Percentiles rank a stretch among this genome's conserved stretches.
phyloP scores from a whole-genome alignment of 1,140 invertebrate genomes.

The Drosophila insularis region DNA sequence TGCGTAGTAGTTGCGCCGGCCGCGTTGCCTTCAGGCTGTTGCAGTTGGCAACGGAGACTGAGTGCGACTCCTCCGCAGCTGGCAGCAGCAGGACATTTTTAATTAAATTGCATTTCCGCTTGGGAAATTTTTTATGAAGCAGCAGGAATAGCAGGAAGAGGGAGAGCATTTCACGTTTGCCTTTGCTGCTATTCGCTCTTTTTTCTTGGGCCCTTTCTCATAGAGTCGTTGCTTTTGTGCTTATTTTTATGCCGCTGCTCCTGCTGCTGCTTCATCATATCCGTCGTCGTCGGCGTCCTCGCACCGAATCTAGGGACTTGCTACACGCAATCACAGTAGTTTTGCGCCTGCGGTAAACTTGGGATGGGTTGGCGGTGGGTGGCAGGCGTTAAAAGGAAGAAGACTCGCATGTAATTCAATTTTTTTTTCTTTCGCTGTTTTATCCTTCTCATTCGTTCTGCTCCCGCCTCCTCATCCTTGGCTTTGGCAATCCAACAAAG shows the following conservation, averaged over 20 bases:
- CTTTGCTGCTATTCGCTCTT: slow-evolving; percentile 9
- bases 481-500: slow-evolving; percentile 64
- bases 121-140: slow-evolving; percentile 80
- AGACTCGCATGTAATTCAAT: slow-evolving; percentile 77
- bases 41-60: slow-evolving; percentile 1
- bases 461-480: not conserved
- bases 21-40: not conserved
- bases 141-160: not conserved
- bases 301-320: slow-evolving; percentile 7
- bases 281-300: slow-evolving; percentile 47
- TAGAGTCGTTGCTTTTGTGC: slow-evolving; percentile 56
- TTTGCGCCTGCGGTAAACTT: slow-evolving; percentile 73
- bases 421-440: slow-evolving; percentile 47
- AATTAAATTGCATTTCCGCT: slow-evolving; percentile 81
- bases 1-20: slow-evolving; percentile 55
- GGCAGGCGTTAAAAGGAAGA: slow-evolving; percentile 35
- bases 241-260: slow-evolving; percentile 65
- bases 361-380: not conserved
- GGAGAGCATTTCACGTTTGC: slow-evolving; percentile 55
- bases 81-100: slow-evolving; percentile 77
- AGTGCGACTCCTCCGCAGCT: slow-evolving; percentile 29
- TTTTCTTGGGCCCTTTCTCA: slow-evolving; percentile 15
- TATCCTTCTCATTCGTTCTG: not conserved
- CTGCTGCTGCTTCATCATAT: slow-evolving; percentile 63
- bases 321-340: slow-evolving; percentile 71